phyloP scores from a whole-genome alignment of 1,140 invertebrate species.

The Brachionus asplanchnoidis region DNA sequence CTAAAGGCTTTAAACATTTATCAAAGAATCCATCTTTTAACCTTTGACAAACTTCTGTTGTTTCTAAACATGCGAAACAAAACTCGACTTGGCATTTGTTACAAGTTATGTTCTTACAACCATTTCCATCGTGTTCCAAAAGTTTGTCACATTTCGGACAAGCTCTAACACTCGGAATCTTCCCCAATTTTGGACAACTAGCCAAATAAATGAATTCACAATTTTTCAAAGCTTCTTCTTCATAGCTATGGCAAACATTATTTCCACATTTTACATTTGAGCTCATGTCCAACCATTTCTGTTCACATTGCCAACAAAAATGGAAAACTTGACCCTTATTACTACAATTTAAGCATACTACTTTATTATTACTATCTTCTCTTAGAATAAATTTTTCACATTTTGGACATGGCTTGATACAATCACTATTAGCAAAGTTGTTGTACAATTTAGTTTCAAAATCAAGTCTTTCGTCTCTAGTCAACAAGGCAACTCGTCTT shows the following conservation, averaged over 20 bases:
- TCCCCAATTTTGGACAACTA: not conserved
- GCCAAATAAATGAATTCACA: not conserved
- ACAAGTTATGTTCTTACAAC: not conserved
- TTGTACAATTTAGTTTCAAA: not conserved
- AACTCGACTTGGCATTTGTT: not conserved
- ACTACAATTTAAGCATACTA: not conserved
- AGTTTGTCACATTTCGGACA: not conserved
- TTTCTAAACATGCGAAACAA: constrained; percentile 9
- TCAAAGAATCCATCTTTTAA: not conserved
- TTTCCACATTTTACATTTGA: not conserved
- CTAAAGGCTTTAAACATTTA: not conserved
- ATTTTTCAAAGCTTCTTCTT: not conserved
- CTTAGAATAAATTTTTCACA: not conserved
- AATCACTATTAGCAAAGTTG: not conserved
- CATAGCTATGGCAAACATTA: not conserved
- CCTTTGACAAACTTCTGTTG: not conserved
- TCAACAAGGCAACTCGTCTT: not conserved
- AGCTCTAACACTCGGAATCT: not conserved
- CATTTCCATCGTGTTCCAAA: not conserved
- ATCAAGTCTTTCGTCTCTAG: not conserved
- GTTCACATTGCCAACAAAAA: not conserved
- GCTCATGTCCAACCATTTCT: not conserved
- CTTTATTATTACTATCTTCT: not conserved
- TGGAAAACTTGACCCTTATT: not conserved
- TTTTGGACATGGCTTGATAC: not conserved